A percentile compares a stretch with the other conserved stretches of the same genome.
Evolutionary conservation across 2,888 invertebrate genomes (phyloP).

Genomic region (Tuta absoluta): DNA sequence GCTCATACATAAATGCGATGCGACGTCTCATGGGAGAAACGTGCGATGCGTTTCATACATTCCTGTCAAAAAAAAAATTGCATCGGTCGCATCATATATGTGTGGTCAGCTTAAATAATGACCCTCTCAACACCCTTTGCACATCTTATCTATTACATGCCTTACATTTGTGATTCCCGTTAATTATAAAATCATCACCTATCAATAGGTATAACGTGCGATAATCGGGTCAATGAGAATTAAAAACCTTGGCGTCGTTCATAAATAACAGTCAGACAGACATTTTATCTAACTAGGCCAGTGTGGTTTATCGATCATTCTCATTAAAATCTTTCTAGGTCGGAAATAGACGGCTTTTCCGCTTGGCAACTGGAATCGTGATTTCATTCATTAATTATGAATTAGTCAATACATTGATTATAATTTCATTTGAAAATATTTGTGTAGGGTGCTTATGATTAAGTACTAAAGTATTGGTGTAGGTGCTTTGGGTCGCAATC

Average conservation of each 20-base stretch:
- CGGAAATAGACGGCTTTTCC: background rate
- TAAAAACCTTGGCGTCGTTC: slow-evolving; percentile 58
- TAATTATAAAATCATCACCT: background rate
- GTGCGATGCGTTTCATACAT: too few relatives aligned
- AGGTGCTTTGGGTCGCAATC: too few relatives aligned
- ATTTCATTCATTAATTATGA: too few relatives aligned
- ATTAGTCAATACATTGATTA: too few relatives aligned
- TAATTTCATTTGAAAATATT: too few relatives aligned
- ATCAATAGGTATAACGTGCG: background rate
- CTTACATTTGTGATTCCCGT: background rate
- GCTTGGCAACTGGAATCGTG: background rate
- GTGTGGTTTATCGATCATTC: slow-evolving; percentile 9
- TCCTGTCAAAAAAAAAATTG: too few relatives aligned
- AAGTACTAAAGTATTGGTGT: too few relatives aligned
- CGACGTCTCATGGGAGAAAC: too few relatives aligned
- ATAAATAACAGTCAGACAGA: slow-evolving; percentile 47
- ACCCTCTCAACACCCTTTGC: slow-evolving; percentile 2
- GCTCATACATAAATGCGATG: too few relatives aligned
- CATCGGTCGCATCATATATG: too few relatives aligned
- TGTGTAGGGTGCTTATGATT: too few relatives aligned
- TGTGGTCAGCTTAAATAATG: too few relatives aligned
- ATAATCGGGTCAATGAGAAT: slow-evolving; percentile 66
- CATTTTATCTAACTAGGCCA: slow-evolving; percentile 65
- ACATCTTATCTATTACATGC: background rate
- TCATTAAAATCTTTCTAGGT: slow-evolving; percentile 4